phyloP scores from a whole-genome alignment of 2,797 vertebrate species.

The Rhinatrema bivittatum region DNA sequence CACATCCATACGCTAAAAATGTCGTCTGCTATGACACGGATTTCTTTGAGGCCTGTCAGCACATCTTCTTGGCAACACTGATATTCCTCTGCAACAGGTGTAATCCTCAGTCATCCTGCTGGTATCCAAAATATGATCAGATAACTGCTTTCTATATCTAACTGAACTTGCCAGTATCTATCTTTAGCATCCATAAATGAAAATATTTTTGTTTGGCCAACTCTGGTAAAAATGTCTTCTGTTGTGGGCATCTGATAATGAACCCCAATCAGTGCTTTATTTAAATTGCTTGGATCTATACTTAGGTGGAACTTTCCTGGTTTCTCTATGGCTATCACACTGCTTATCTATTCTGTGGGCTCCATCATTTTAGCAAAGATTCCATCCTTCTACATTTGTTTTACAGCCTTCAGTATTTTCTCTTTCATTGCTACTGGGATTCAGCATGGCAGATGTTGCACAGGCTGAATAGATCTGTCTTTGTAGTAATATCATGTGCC shows the following conservation, averaged over 20 bases:
- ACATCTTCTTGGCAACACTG: constrained; percentile 5
- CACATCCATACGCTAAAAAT: too few relatives aligned
- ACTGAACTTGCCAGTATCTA: too few relatives aligned
- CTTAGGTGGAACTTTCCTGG: background rate
- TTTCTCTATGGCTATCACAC: background rate
- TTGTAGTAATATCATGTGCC: background rate
- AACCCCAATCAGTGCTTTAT: background rate
- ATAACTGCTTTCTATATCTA: constrained; percentile 2
- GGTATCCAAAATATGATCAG: constrained; percentile 6
- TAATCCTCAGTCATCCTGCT: constrained; percentile 14
- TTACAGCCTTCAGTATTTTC: background rate
- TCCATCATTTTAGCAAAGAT: background rate
- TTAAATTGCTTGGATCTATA: too few relatives aligned
- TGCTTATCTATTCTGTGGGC: too few relatives aligned
- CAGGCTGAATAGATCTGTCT: too few relatives aligned
- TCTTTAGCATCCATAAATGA: too few relatives aligned
- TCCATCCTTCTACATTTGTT: background rate
- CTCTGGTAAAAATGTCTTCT: background rate
- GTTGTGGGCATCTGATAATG: background rate
- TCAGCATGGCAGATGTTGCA: background rate
- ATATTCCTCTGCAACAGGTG: constrained; percentile 8
- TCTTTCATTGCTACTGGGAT: background rate
- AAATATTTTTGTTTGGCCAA: too few relatives aligned
- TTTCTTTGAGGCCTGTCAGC: constrained; percentile 10
- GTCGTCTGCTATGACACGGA: background rate